These are phyloP conservation scores for Caenorhabditis wallacei DNA, from an alignment of 2,888 invertebrate genomes.

Conservation along the genomic window DNA sequence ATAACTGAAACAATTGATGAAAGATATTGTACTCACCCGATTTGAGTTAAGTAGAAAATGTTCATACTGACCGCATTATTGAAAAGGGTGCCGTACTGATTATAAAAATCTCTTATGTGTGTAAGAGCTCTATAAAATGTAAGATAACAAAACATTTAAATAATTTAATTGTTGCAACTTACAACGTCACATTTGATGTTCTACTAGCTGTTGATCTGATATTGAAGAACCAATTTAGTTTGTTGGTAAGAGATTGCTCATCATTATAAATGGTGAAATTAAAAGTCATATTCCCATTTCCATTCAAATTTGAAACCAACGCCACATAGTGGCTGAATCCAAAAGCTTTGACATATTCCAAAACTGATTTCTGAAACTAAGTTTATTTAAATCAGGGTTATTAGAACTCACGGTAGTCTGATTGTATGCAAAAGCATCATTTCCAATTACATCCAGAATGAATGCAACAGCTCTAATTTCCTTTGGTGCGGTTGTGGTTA, in stretches of 20 bases:
- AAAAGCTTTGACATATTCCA: slow-evolving; percentile 26
- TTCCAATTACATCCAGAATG: slow-evolving; percentile 50
- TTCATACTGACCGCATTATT: slow-evolving; percentile 9
- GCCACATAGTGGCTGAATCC: slow-evolving; percentile 19
- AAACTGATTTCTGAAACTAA: slow-evolving; percentile 24
- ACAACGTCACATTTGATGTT: slow-evolving; percentile 8
- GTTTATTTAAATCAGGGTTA: no score
- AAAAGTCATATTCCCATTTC: not conserved
- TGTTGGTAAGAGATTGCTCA: not conserved
- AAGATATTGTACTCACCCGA: slow-evolving; percentile 13
- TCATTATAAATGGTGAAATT: slow-evolving; percentile 23
- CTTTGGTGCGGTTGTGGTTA: slow-evolving; percentile 2
- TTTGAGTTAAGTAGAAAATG: slow-evolving; percentile 57
- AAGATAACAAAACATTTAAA: not conserved
- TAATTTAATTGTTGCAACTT: not conserved
- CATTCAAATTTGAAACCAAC: slow-evolving; percentile 22
- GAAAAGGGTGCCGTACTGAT: not conserved
- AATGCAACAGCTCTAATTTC: slow-evolving; percentile 42
- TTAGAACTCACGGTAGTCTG: slow-evolving; percentile 32
- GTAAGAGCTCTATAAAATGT: slow-evolving; percentile 18
- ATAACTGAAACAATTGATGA: not conserved
- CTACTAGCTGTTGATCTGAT: not conserved
- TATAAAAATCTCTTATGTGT: not conserved
- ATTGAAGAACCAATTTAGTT: no score
- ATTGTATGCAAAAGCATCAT: slow-evolving; percentile 52